These are phyloP conservation scores for Pogonomyrmex californicus DNA, from an alignment of 1,140 invertebrate species.

Conservation along the genomic window DNA sequence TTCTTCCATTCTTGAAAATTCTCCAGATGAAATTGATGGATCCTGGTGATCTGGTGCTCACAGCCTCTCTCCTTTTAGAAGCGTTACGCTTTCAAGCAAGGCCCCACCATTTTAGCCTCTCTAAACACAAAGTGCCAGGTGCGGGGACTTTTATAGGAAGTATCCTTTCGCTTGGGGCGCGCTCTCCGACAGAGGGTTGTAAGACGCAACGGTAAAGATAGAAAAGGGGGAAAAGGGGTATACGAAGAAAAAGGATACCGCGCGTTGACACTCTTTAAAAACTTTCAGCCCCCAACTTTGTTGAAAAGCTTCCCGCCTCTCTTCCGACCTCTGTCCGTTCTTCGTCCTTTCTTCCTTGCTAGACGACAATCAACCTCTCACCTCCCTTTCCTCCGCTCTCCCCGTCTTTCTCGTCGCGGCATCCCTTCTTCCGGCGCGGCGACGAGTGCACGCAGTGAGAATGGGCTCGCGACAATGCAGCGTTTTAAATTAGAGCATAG, in stretches of 20 bases:
- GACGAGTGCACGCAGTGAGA: conserved; percentile 65
- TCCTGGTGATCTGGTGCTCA: background rate
- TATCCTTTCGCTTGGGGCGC: conserved; percentile 47
- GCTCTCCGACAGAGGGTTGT: conserved; percentile 25
- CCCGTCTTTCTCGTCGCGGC: background rate
- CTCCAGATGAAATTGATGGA: background rate
- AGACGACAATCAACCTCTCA: conserved; percentile 64
- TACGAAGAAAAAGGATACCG: conserved; percentile 49
- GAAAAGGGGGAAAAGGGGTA: background rate
- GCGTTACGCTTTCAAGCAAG: conserved; percentile 25
- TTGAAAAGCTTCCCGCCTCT: conserved; percentile 76
- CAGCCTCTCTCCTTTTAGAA: background rate
- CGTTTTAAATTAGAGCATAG: conserved; percentile 79
- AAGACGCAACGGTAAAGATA: conserved; percentile 45
- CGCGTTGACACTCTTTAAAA: conserved; percentile 82
- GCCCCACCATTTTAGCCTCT: conserved; percentile 28
- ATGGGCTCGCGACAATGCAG: conserved; percentile 76
- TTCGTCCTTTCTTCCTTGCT: conserved; percentile 64
- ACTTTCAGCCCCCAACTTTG: conserved; percentile 79
- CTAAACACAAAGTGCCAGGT: conserved; percentile 58
- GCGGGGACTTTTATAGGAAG: conserved; percentile 37
- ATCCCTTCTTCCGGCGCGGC: conserved; percentile 56
- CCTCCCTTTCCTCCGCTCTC: conserved; percentile 45
- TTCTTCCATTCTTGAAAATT: background rate
- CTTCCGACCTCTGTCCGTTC: conserved; percentile 63